Conservation (phyloP, 1,140 invertebrate species). For the Branchinecta lindahli region DNA sequence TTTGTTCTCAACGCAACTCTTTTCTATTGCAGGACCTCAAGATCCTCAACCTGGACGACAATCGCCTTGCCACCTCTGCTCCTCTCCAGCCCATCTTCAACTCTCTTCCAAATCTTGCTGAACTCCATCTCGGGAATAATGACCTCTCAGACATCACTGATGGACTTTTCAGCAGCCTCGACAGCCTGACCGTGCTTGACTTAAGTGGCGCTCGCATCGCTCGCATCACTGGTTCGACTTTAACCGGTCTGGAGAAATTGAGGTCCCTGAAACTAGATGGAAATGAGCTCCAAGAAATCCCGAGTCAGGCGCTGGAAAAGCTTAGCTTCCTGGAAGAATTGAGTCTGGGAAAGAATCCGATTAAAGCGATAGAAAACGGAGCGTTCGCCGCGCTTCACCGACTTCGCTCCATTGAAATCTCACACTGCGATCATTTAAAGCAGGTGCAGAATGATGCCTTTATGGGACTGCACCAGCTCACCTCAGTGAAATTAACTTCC, state of each 20-base stretch:
- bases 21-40: background rate
- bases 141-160: background rate
- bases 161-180: conserved; percentile 1
- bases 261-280: background rate
- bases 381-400: background rate
- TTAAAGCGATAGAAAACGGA: background rate
- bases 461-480: background rate
- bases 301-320: background rate
- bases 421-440: background rate
- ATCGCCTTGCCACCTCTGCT: background rate
- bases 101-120: background rate
- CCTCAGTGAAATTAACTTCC: background rate
- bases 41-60: background rate
- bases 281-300: background rate
- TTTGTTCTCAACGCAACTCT: background rate
- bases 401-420: background rate
- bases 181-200: background rate
- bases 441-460: background rate
- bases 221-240: background rate
- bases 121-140: conserved; percentile 6
- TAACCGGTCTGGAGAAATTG: background rate
- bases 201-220: background rate
- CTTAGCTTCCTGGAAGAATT: background rate
- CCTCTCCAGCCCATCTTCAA: background rate
- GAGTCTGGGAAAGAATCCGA: background rate